A percentile compares a stretch with the other conserved stretches of the same genome.
These are phyloP conservation scores for Otis tarda DNA, from an alignment of 2,113 vertebrate genomes.

Conservation along the genomic window DNA sequence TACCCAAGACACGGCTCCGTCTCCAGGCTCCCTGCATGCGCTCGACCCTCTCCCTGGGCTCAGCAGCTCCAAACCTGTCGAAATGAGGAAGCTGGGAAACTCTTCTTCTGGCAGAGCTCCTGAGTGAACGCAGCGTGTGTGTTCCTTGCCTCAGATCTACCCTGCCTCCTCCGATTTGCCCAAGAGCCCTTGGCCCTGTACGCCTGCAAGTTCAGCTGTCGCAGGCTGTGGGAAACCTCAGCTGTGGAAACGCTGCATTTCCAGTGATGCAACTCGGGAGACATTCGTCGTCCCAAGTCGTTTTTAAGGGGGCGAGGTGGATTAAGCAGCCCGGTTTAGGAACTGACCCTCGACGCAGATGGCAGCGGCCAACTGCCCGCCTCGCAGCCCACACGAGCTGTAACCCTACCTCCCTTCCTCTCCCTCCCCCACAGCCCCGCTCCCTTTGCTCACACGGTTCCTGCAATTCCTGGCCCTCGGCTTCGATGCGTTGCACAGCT, in stretches of 20 bases:
- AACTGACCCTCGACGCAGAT: background rate
- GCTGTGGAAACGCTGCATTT: background rate
- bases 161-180: background rate
- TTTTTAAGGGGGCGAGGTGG: background rate
- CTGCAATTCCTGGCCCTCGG: slow-evolving; percentile 1
- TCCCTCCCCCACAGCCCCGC: background rate
- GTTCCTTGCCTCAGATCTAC: background rate
- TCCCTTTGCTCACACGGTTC: background rate
- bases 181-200: background rate
- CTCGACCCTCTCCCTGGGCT: background rate
- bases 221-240: background rate
- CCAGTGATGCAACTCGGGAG: background rate
- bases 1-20: background rate
- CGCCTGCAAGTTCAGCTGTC: background rate
- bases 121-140: background rate
- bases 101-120: background rate
- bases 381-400: background rate
- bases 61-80: background rate
- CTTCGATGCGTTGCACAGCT: background rate
- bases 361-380: background rate
- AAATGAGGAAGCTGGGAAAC: background rate
- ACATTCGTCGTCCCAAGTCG: background rate
- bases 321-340: background rate
- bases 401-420: background rate
- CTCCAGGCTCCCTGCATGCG: accelerated